Base-by-base conservation (phyloP, 1,140 invertebrate genomes). In the Drosophila arizonae region DNA sequence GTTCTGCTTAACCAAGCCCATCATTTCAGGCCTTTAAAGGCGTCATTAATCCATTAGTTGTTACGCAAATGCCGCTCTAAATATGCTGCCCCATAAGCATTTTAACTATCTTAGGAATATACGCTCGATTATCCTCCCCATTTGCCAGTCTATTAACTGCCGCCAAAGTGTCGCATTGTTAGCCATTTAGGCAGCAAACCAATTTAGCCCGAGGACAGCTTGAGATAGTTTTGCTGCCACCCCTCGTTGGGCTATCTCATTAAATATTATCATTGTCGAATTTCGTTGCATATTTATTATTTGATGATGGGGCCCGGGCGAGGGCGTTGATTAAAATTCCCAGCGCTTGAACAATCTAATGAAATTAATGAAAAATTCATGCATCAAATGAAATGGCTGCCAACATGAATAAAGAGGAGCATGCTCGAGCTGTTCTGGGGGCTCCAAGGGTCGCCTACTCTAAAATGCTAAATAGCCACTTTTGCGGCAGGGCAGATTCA, bases 91-190 rank as follows among this genome's bases (percentile, higher is more conserved):
- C 24, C 33, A 46, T 36, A n/a, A 36, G 24, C 45, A 33, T 15
- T 54, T 52, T 60, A 60, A 55, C 15, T 55, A 63, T 24, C 3
- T 24, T 39, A 45, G 4, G 28, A 28, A 52, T 66, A 21, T 33
- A 28, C n/a, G 33, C 36, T 21, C n/a, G 21, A 39, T 39, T 60
- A 68, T 60, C 94, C 95, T 94, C 94, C 94, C 94, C 15, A 70
- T 63, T 36, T 55, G 43, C 10, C 52, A 41, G 65, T 48, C 51
- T 43, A 56, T 62, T 69, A 46, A 67, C 46, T 55, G 63, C 28
- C 64, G 24, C 21, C 48, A 68, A 72, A 72, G 51, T 68, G 64
- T 68, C 56, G 56, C 70, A 72, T 55, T 48, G 41, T 55, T 21
- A 63, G 39, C 30, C 48, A 70, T 72, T 72, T 55, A 24, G 70